Evolutionary conservation across 2,113 vertebrate species (phyloP), one percentile per base, ranked within the genome.

Genomic region (Dinomys branickii): DNA sequence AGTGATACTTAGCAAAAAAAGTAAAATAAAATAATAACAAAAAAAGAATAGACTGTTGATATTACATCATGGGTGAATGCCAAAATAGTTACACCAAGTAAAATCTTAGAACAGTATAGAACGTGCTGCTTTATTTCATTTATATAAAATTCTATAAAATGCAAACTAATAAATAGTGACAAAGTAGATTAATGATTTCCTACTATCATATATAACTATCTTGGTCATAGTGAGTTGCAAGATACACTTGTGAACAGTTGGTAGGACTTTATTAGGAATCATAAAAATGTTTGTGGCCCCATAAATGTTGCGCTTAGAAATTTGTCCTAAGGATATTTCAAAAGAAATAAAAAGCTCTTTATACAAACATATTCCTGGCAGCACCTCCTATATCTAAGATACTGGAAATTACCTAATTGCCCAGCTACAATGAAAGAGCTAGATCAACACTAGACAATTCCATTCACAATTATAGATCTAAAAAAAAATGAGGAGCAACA

Each of bases 331-430:
- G 30, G 19, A 71, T 84, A 90, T 73, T 94, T 94, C 75, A 90
- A 94, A 90, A 91, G 71, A 91, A 89, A 93, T 89, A 75, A 61
- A 92, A 92, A 91, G 6, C 9, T 92, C 10, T 82, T 90, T 83
- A 77, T 44, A 67, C 73, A 93, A 97, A 86, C 73, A 86, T n/a
- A 65, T 91, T 83, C 52, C 83, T 38, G 71, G 78, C 22, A 73
- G 26, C 24, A 71, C 58, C 52, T 94, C 22, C 63, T 94, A 5
- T 50, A 61, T 65, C 71, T 95, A 92, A 96, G 50, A 90, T 88
- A 85, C 3, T 88, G 35, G 47, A 85, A 96, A 91, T 81, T 67
- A 78, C 20, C 71, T 92, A 94, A 73, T 38, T 78, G 22, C 35
- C 56, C 77, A 96, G 35, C 35, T 82, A 50, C n/a, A 2, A 0